These are phyloP conservation scores for Drosophila hamatofila DNA, from an alignment of 2,888 invertebrate genomes.

Conservation along the genomic window DNA sequence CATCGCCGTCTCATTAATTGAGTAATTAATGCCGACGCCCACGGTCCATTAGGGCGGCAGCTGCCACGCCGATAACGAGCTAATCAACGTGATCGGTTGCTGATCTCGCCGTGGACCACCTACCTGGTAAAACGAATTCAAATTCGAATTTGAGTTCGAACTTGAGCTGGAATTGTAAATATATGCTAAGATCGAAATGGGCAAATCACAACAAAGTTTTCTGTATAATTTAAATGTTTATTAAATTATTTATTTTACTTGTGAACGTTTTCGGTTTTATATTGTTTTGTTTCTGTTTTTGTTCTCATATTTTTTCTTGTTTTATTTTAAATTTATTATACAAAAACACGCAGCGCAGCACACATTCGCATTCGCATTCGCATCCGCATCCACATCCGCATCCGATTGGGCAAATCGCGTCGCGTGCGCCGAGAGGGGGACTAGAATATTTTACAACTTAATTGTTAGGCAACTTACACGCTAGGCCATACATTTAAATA, in stretches of 20 bases:
- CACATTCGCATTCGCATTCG: slow-evolving; percentile 6
- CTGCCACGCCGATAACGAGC: slow-evolving; percentile 46
- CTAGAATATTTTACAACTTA: slow-evolving; percentile 80
- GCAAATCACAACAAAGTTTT: slow-evolving; percentile 25
- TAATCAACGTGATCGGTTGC: slow-evolving; percentile 28
- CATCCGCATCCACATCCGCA: slow-evolving; percentile 1
- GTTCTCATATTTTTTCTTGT: slow-evolving; percentile 12
- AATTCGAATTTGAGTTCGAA: not conserved
- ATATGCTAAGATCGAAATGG: slow-evolving; percentile 18
- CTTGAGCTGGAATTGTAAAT: not conserved
- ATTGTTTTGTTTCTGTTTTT: slow-evolving; percentile 1
- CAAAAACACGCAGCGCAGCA: slow-evolving; percentile 65
- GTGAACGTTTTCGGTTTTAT: slow-evolving; percentile 47
- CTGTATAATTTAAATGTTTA: slow-evolving; percentile 74
- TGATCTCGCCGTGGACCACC: slow-evolving; percentile 40
- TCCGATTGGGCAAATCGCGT: slow-evolving; percentile 5
- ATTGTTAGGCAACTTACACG: slow-evolving; percentile 66
- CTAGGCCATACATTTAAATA: slow-evolving; percentile 62
- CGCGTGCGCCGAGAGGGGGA: slow-evolving; percentile 46
- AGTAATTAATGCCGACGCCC: slow-evolving; percentile 79
- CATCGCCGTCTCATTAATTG: slow-evolving; percentile 63
- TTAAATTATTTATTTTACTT: slow-evolving; percentile 76
- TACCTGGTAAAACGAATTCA: slow-evolving; percentile 19
- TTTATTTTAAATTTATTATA: slow-evolving; percentile 63
- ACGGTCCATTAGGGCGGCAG: slow-evolving; percentile 30